Conservation (phyloP, 2,888 invertebrate genomes). For the Nomada fucata region DNA sequence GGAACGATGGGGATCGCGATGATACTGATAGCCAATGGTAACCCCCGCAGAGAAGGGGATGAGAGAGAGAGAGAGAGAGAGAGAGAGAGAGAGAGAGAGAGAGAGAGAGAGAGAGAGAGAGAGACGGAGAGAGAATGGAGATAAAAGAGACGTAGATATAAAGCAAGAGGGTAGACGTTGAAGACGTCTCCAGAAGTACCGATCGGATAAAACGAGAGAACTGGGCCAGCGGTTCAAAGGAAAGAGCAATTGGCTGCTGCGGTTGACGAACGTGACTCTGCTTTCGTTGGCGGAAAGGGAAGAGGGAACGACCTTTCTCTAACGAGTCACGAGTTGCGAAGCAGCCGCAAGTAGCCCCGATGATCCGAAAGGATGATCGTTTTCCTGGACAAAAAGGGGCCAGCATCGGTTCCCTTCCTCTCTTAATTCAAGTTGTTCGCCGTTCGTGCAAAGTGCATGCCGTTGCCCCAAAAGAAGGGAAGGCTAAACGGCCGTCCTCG, state of each 20-base stretch:
- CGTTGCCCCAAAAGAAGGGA: conserved; percentile 8
- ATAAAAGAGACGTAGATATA: conserved; percentile 21
- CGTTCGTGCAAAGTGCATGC: conserved; percentile 24
- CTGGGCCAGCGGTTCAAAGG: conserved; percentile 74
- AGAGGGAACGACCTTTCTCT: conserved; percentile 67
- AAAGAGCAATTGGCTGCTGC: conserved; percentile 75
- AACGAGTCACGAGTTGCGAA: conserved; percentile 68
- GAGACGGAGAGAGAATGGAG: too few species aligned
- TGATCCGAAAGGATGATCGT: conserved; percentile 62
- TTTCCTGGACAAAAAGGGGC: conserved; percentile 40
- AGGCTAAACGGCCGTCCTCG: conserved; percentile 27
- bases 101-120: neutral
- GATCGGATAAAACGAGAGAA: conserved; percentile 56
- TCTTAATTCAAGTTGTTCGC: conserved; percentile 48
- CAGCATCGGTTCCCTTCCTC: conserved; percentile 11
- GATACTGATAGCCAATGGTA: conserved; percentile 47
- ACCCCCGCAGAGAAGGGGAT: conserved; percentile 9
- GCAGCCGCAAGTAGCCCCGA: conserved; percentile 49
- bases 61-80: neutral
- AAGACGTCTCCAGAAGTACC: conserved; percentile 11
- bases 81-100: neutral
- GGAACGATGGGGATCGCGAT: conserved; percentile 25
- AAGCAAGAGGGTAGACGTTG: conserved; percentile 14
- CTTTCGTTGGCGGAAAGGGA: conserved; percentile 64
- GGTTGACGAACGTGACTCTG: conserved; percentile 79